Conservation (phyloP, 2,113 vertebrate genomes). For the Collichthys lucidus region DNA sequence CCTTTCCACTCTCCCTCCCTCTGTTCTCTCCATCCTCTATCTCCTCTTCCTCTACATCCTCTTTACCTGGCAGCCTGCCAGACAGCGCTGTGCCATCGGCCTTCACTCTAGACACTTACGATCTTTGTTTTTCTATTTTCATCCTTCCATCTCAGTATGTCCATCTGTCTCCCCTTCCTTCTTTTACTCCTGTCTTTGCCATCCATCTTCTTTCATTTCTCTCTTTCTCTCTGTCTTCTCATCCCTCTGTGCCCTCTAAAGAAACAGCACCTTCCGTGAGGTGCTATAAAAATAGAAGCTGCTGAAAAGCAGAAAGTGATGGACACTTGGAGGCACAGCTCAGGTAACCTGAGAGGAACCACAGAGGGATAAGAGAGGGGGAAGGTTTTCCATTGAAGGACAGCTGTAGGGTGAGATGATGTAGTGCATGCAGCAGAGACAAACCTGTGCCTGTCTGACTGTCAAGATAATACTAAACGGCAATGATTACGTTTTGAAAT, state of each 20-base stretch:
- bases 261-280: constrained; percentile 51
- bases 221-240: neutral
- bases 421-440: neutral
- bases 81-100: constrained; percentile 37
- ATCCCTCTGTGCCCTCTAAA: constrained; percentile 7
- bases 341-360: constrained; percentile 64
- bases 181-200: neutral
- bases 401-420: neutral
- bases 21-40: constrained; percentile 31
- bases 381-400: neutral
- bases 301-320: constrained; percentile 46
- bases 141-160: constrained; percentile 9
- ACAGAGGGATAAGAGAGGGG: constrained; percentile 7
- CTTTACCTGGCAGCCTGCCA: constrained; percentile 64
- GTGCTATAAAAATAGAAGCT: constrained; percentile 66
- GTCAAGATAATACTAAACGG: neutral
- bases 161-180: neutral
- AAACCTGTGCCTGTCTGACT: neutral
- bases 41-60: too few relatives aligned
- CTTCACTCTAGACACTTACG: constrained; percentile 48
- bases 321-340: constrained; percentile 51
- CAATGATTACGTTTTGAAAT: neutral
- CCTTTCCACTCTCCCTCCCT: constrained; percentile 2
- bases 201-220: neutral
- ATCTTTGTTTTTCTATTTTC: constrained; percentile 28